phyloP scores from a whole-genome alignment of 2,113 vertebrate species.

The Rana temporaria region DNA sequence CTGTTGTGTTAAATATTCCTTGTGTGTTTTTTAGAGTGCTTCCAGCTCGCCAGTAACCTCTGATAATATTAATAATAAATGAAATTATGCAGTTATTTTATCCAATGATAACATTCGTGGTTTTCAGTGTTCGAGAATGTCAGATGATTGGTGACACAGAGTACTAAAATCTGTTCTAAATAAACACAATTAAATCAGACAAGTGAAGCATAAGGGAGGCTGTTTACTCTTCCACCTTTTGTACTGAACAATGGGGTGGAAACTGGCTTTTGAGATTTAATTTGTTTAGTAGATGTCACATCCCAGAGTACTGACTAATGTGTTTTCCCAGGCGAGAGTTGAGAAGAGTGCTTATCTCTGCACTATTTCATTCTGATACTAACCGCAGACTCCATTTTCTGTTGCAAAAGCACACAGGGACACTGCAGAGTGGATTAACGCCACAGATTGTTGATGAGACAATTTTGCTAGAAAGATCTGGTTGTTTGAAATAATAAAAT shows the following conservation, averaged over 20 bases:
- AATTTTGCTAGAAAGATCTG: conserved; percentile 31
- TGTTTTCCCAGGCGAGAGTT: conserved; percentile 36
- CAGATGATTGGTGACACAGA: conserved; percentile 10
- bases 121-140: conserved; percentile 34
- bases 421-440: conserved; percentile 33
- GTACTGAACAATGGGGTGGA: conserved; percentile 42
- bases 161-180: conserved; percentile 41
- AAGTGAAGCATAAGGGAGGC: conserved; percentile 27
- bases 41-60: no score
- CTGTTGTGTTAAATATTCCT: no score
- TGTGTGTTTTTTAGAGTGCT: no score
- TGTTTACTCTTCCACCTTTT: conserved; percentile 51
- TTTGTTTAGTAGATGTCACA: conserved; percentile 54
- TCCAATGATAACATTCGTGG: neutral
- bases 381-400: conserved; percentile 38
- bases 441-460: conserved; percentile 36
- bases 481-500: conserved; percentile 18
- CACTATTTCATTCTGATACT: conserved; percentile 52
- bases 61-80: no score
- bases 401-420: conserved; percentile 9
- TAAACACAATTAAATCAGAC: conserved; percentile 42
- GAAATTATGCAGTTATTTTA: neutral
- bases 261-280: conserved; percentile 53
- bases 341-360: conserved; percentile 54
- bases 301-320: conserved; percentile 54